Evolutionary conservation across 2,797 vertebrate species (phyloP), one percentile per base, ranked within the genome.

Genomic region (Etheostoma perlongum): DNA sequence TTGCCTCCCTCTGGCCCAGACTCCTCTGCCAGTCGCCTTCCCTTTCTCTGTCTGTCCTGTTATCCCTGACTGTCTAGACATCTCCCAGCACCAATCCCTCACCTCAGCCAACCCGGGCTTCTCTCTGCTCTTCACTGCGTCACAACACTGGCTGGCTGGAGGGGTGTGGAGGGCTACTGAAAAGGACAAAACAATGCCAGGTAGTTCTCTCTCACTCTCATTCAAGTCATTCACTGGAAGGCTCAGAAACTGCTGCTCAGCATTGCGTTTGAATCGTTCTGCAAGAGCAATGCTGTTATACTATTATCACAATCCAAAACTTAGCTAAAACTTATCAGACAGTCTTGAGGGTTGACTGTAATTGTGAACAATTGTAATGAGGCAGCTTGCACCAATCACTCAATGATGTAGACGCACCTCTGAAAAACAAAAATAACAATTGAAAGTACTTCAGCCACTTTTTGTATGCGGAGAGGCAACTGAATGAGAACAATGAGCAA

Each of bases 41-140:
- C 79, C 75, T 70, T 63, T 72, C 72, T 79, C 69, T 81, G 86
- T 85, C 91, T 88, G 80, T 76, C 61, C 77, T 71, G 73, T 88
- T 88, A 88, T 87, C 85, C 84, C 79, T 74, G 81, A 82, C 80
- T 27, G 84, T 92, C 91, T 87, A 89, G 91, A 91, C 93, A 88
- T 78, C 85, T 84, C 83, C 73, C 86, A 76, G 87, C 86, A 91
- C 82, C 85, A 42, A 88, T 85, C 77, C 86, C 79, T 91, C 86
- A 90, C 86, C 86, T 71, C 80, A 72, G 75, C 84, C 84, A 87
- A 91, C 76, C 86, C 53, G 9, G 67, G 53, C 80, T 82, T 75
- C 85, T 82, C 79, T 78, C 82, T 59, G 59, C 89, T 77, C 52
- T 71, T 74, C 33, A 65, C 70, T 79, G 61, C 67, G 14, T 79